Evolutionary conservation across 2,888 invertebrate genomes (phyloP).

Genomic region (Brachynemurus nebulosus): DNA sequence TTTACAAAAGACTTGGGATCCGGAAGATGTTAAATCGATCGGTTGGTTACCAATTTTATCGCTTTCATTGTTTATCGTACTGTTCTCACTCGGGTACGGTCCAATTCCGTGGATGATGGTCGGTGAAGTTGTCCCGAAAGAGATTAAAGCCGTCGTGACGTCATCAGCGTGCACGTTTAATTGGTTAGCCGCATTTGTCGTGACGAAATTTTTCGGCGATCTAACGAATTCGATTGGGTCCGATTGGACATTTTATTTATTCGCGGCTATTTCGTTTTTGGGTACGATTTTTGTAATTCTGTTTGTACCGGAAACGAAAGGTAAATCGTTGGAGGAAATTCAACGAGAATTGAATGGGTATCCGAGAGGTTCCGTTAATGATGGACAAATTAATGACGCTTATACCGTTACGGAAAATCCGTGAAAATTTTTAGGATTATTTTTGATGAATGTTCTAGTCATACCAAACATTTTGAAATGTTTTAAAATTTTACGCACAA

Average conservation of each 20-base stretch:
- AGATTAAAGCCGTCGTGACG: slow-evolving; percentile 62
- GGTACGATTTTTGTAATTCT: slow-evolving; percentile 55
- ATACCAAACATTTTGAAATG: too few species aligned
- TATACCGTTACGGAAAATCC: not conserved
- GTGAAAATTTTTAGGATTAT: not conserved
- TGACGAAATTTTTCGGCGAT: slow-evolving; percentile 57
- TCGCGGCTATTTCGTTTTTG: slow-evolving; percentile 47
- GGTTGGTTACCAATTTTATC: slow-evolving; percentile 63
- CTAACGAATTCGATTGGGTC: slow-evolving; percentile 40
- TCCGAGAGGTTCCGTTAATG: not conserved
- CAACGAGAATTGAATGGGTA: slow-evolving; percentile 35
- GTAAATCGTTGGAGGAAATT: slow-evolving; percentile 54
- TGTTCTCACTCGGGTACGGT: slow-evolving; percentile 74
- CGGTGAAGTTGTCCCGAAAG: slow-evolving; percentile 66
- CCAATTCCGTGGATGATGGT: slow-evolving; percentile 82
- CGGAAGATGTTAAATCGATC: slow-evolving; percentile 36
- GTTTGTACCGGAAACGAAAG: slow-evolving; percentile 53
- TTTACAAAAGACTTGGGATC: slow-evolving; percentile 30
- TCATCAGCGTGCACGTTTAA: slow-evolving; percentile 70
- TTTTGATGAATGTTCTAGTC: too few species aligned
- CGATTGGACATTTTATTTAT: slow-evolving; percentile 61
- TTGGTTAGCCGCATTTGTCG: slow-evolving; percentile 67
- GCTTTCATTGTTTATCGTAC: slow-evolving; percentile 60
- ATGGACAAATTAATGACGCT: not conserved
- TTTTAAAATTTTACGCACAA: too few species aligned